Evolutionary conservation across 2,888 invertebrate species (phyloP).

Genomic region (Nymphalis urticae): DNA sequence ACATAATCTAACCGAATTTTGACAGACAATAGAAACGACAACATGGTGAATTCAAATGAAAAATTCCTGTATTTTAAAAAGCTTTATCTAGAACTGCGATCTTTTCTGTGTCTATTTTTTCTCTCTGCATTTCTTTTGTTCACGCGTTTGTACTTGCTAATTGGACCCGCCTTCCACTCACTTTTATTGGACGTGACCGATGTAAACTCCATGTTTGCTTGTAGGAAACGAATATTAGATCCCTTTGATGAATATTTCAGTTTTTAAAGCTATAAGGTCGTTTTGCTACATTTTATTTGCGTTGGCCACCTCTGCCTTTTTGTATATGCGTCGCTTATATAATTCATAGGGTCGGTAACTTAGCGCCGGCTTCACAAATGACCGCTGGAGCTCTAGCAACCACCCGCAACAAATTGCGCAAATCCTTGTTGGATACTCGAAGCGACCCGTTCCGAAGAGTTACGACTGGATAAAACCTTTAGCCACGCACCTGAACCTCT

Average conservation of each 20-base stretch:
- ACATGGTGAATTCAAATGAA: constrained; percentile 27
- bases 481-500: constrained; percentile 64
- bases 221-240: constrained; percentile 22
- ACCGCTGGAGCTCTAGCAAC: constrained; percentile 33
- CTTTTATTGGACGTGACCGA: constrained; percentile 34
- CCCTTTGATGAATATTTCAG: constrained; percentile 34
- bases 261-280: constrained; percentile 16
- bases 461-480: constrained; percentile 65
- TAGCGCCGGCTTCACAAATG: constrained; percentile 35
- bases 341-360: constrained; percentile 27
- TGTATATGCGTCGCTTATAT: constrained; percentile 18
- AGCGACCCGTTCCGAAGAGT: constrained; percentile 60
- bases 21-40: constrained; percentile 20
- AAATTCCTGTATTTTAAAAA: constrained; percentile 33
- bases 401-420: constrained; percentile 46
- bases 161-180: constrained; percentile 36
- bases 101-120: constrained; percentile 31
- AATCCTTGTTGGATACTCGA: constrained; percentile 55
- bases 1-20: constrained; percentile 9
- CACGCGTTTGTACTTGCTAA: constrained; percentile 35
- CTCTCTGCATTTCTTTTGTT: constrained; percentile 35
- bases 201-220: constrained; percentile 29
- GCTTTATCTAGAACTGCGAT: constrained; percentile 31
- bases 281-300: constrained; percentile 19
- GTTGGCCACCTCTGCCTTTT: constrained; percentile 10